Conservation (phyloP, 2,797 vertebrate species). For the Myotis planiceps region DNA sequence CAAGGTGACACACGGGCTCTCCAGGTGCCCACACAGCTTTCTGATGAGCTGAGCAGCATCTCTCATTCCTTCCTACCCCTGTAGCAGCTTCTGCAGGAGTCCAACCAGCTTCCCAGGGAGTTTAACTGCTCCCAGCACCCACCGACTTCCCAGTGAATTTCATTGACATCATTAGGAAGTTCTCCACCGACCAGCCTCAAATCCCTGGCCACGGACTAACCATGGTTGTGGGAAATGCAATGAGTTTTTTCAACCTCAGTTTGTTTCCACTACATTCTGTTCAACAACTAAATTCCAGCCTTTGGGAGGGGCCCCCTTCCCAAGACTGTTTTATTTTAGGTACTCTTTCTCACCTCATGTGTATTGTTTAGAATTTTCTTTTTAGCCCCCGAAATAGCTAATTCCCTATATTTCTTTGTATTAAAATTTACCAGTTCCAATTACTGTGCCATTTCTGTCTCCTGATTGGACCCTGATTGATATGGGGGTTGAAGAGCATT, state of each 20-base stretch:
- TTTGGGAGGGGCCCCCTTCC: background rate
- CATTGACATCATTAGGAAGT: rapidly evolving
- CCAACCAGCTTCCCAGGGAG: background rate
- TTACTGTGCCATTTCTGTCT: background rate
- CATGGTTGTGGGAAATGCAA: background rate
- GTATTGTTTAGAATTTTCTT: background rate
- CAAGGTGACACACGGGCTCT: background rate
- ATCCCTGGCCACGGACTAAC: background rate
- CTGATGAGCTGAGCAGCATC: background rate
- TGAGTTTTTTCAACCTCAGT: background rate
- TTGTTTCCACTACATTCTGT: background rate
- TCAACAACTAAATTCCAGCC: background rate
- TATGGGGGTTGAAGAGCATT: background rate
- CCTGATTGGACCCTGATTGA: background rate
- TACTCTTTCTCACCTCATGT: background rate
- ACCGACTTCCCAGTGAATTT: background rate
- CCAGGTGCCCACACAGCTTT: background rate
- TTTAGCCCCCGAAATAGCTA: background rate
- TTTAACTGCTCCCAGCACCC: background rate
- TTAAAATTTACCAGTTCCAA: background rate
- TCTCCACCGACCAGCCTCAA: background rate
- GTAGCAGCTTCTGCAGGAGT: background rate
- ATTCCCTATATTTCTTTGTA: background rate
- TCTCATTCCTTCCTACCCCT: background rate
- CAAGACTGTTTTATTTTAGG: background rate